These are phyloP conservation scores for Rattus rattus DNA, from an alignment of 2,113 vertebrate species.

Conservation along the genomic window DNA sequence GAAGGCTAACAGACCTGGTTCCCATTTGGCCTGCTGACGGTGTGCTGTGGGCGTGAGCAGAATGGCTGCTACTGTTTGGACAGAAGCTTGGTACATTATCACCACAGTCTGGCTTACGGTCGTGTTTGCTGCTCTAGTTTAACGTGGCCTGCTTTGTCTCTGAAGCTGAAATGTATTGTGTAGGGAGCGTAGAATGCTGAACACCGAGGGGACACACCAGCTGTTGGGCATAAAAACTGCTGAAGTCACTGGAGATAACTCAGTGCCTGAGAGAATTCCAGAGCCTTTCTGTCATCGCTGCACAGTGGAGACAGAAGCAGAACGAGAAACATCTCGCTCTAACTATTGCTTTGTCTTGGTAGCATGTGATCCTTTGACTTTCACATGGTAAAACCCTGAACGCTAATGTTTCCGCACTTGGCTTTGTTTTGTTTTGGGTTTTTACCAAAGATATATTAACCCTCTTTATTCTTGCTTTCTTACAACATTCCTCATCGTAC, in stretches of 20 bases:
- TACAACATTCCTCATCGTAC: neutral
- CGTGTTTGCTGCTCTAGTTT: slow-evolving; percentile 9
- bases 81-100: neutral
- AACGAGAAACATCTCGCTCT: slow-evolving; percentile 47
- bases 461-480: neutral
- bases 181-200: slow-evolving; percentile 8
- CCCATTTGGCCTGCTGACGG: neutral
- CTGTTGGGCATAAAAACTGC: slow-evolving; percentile 35
- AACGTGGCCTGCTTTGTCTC: slow-evolving; percentile 50
- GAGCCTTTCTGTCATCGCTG: slow-evolving; percentile 53
- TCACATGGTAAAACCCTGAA: slow-evolving; percentile 34
- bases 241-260: slow-evolving; percentile 54
- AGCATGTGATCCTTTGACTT: neutral
- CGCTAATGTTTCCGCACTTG: neutral
- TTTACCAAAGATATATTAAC: slow-evolving; percentile 17
- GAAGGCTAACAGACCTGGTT: neutral
- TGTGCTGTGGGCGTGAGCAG: neutral
- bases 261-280: slow-evolving; percentile 29
- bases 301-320: slow-evolving; percentile 20
- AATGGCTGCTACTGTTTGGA: neutral
- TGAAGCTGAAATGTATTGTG: slow-evolving; percentile 37
- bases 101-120: slow-evolving; percentile 33
- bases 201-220: neutral
- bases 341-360: slow-evolving; percentile 59
- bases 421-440: neutral